A percentile compares a stretch with the other conserved stretches of the same genome.
These are phyloP conservation scores for Dendrophyllia cribrosa DNA, from an alignment of 64 coral and sea anemone genomes.

Conservation along the genomic window DNA sequence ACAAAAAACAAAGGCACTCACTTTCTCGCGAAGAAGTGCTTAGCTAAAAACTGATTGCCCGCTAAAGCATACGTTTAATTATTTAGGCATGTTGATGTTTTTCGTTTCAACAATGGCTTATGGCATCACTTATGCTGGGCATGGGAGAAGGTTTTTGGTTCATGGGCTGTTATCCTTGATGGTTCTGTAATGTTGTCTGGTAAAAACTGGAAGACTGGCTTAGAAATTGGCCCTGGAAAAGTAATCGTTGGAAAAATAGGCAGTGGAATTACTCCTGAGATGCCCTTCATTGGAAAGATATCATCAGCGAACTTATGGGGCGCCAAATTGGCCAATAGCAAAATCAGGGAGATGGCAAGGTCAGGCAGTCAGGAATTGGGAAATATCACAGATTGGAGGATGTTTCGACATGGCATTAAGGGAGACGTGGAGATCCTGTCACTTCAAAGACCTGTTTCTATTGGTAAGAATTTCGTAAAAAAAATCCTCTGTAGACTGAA, in stretches of 20 bases:
- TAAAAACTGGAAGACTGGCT: too few species aligned
- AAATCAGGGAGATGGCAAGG: neutral
- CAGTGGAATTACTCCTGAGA: neutral
- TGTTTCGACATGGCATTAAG: conserved; percentile 5
- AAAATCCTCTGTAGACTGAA: neutral
- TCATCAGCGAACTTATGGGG: neutral
- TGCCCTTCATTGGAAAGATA: neutral
- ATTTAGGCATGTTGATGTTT: too few species aligned
- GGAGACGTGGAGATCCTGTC: neutral
- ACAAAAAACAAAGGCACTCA: too few species aligned
- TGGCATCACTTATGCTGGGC: too few species aligned
- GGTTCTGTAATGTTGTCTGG: too few species aligned
- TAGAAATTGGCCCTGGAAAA: neutral
- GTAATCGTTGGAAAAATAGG: neutral
- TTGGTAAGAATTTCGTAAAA: neutral
- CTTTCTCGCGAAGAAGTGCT: too few species aligned
- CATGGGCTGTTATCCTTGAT: too few species aligned
- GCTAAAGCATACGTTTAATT: too few species aligned
- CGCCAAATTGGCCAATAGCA: neutral
- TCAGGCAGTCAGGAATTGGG: neutral
- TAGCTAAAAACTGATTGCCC: too few species aligned
- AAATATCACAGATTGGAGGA: conserved; percentile 14
- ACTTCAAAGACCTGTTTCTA: neutral
- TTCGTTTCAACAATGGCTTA: too few species aligned
- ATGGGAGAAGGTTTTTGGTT: too few species aligned